These are phyloP conservation scores for Argyresthia albistria DNA, from an alignment of 2,888 invertebrate species.

Conservation along the genomic window DNA sequence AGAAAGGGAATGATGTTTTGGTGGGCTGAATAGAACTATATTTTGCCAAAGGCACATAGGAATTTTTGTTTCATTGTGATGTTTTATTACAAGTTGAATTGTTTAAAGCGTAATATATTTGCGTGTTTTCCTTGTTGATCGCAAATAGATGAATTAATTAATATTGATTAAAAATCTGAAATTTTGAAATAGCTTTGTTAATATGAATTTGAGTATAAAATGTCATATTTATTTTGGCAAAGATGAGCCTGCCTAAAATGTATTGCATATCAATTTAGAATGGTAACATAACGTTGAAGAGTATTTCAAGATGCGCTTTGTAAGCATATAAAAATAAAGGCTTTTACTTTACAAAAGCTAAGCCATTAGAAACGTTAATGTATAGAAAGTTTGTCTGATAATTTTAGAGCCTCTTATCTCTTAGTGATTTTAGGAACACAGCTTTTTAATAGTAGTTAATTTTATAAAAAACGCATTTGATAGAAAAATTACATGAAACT, in stretches of 20 bases:
- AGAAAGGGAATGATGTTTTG: constrained; percentile 23
- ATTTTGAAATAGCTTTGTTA: background rate
- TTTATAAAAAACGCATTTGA: constrained; percentile 37
- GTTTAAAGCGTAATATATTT: no score
- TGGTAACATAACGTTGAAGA: constrained; percentile 28
- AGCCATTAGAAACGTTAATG: background rate
- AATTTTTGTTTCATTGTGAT: constrained; percentile 12
- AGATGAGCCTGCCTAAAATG: constrained; percentile 60
- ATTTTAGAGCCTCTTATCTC: constrained; percentile 13
- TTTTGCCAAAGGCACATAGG: constrained; percentile 6
- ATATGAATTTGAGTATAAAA: background rate
- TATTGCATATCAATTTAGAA: constrained; percentile 56
- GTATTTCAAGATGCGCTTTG: constrained; percentile 12
- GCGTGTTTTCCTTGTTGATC: background rate
- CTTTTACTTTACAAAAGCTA: background rate
- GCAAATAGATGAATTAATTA: background rate
- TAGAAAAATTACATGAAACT: constrained; percentile 42
- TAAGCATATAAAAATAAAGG: no score
- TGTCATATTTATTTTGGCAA: no score
- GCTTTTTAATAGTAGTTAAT: constrained; percentile 33
- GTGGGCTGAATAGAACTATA: constrained; percentile 19
- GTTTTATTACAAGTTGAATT: background rate
- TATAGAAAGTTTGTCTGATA: background rate
- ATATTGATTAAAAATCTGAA: background rate
- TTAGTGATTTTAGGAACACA: constrained; percentile 24